A percentile compares a stretch with the other conserved stretches of the same genome.
Evolutionary conservation across 2,797 vertebrate species (phyloP).

Genomic region (Mico argentatus): DNA sequence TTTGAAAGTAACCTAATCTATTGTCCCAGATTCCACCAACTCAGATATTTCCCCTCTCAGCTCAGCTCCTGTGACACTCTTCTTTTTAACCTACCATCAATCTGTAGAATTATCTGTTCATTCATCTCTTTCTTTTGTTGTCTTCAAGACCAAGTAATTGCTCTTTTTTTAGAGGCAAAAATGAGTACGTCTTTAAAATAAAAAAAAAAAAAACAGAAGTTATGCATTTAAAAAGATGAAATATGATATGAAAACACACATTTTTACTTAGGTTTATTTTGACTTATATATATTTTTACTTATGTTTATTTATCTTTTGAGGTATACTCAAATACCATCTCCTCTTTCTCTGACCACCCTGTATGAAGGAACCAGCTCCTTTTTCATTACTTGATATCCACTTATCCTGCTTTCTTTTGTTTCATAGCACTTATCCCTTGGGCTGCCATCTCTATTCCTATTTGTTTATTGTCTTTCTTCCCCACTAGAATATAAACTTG

Average conservation of each 20-base stretch:
- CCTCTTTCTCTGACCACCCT: background rate
- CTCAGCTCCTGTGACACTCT: background rate
- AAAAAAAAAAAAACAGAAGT: background rate
- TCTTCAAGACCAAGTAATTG: background rate
- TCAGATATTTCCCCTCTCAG: background rate
- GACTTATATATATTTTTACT: background rate
- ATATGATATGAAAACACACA: background rate
- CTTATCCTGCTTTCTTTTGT: background rate
- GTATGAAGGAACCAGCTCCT: rapidly evolving
- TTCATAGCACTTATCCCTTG: no score
- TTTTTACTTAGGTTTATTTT: background rate
- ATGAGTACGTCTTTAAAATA: background rate
- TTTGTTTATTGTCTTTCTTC: background rate
- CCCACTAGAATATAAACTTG: background rate
- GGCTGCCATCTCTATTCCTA: background rate
- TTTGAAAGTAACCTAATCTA: background rate
- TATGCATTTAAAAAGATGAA: background rate
- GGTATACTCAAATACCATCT: background rate
- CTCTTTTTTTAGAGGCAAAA: background rate
- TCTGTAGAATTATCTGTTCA: background rate
- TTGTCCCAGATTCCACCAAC: background rate
- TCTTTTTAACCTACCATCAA: background rate
- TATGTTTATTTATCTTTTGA: background rate
- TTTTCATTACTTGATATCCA: background rate
- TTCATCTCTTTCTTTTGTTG: background rate